These are phyloP conservation scores for Labrus mixtus DNA, from an alignment of 2,113 vertebrate species.

Conservation along the genomic window DNA sequence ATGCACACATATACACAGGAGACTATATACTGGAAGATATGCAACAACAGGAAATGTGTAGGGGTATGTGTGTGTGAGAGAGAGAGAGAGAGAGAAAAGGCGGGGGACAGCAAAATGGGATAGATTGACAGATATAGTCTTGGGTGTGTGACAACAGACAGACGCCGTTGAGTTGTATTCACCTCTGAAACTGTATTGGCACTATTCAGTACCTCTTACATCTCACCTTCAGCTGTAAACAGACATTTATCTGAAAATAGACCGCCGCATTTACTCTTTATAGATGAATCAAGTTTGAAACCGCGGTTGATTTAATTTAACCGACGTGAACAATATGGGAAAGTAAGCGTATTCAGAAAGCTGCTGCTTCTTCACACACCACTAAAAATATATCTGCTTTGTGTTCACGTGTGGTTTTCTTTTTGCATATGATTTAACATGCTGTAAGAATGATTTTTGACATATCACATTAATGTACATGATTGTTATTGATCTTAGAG, in stretches of 20 bases:
- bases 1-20: constrained; percentile 11
- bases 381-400: not conserved
- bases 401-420: not conserved
- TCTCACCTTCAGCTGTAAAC: constrained; percentile 4
- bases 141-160: constrained; percentile 29
- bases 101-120: constrained; percentile 19
- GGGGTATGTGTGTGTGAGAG: not conserved
- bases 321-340: not conserved
- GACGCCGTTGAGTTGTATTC: constrained; percentile 17
- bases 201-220: not conserved
- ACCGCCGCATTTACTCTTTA: not conserved
- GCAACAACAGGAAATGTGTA: constrained; percentile 6
- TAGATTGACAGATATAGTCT: constrained; percentile 46
- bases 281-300: constrained; percentile 4
- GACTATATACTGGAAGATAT: constrained; percentile 15
- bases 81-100: not conserved
- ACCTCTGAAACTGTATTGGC: constrained; percentile 23
- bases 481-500: constrained; percentile 42
- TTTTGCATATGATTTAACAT: constrained; percentile 7
- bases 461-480: constrained; percentile 44
- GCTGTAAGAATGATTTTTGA: not conserved
- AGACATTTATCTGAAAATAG: not conserved
- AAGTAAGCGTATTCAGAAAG: not conserved
- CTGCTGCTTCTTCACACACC: not conserved
- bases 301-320: not conserved